Evolutionary conservation across 2,797 vertebrate species (phyloP).

Genomic region (Triplophysa yarkandensis): DNA sequence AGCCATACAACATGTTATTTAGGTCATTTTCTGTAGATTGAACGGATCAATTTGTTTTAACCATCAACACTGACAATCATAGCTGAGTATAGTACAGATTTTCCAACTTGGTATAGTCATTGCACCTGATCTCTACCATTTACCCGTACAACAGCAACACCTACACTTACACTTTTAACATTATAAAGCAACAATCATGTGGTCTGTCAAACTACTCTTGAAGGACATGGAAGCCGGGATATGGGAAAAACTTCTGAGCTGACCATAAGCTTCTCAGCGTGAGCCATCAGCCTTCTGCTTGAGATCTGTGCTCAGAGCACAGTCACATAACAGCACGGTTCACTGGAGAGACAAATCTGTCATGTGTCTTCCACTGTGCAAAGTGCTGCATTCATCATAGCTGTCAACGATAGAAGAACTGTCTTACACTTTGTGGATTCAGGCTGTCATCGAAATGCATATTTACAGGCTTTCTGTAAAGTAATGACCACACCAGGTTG

Average conservation of each 20-base stretch:
- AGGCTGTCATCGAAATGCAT: too few relatives aligned
- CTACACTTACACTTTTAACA: background rate
- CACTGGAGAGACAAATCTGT: constrained; percentile 21
- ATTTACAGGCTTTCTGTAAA: background rate
- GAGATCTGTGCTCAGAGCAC: constrained; percentile 11
- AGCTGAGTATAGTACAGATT: background rate
- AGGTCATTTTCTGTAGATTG: background rate
- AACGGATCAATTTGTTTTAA: background rate
- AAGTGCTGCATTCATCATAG: background rate
- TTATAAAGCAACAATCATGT: background rate
- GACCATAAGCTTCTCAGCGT: constrained; percentile 20
- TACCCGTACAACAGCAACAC: background rate
- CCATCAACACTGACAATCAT: background rate
- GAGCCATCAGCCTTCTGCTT: constrained; percentile 20
- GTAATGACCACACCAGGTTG: background rate
- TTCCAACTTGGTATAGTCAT: background rate
- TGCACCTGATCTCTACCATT: background rate
- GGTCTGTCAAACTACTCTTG: constrained; percentile 4
- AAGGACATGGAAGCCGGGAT: background rate
- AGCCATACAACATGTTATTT: background rate
- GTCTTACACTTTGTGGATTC: background rate
- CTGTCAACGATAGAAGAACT: background rate
- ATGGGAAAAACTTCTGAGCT: background rate
- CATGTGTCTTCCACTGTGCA: background rate
- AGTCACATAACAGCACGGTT: constrained; percentile 12